Conservation (phyloP, 2,888 invertebrate species). For the Diadegma fenestrale region DNA sequence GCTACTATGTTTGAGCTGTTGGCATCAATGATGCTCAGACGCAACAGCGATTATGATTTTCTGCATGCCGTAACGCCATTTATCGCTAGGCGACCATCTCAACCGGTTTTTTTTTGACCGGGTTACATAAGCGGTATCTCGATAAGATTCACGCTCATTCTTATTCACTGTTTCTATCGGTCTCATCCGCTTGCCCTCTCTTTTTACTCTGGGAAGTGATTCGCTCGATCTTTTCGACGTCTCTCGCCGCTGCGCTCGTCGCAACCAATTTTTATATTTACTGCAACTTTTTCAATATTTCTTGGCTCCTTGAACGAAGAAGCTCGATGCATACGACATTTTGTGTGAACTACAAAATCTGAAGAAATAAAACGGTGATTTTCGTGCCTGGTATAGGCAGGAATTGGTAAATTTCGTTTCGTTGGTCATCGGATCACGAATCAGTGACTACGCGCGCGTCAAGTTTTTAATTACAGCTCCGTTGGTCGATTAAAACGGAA, state of each 20-base stretch:
- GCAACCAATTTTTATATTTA: neutral
- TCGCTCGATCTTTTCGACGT: neutral
- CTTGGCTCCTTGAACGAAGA: neutral
- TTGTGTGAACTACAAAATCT: neutral
- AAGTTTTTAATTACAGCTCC: neutral
- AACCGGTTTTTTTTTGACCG: slow-evolving; percentile 10
- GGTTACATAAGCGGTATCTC: slow-evolving; percentile 51
- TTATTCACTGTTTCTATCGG: slow-evolving; percentile 23
- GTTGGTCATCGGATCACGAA: neutral
- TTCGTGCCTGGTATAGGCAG: neutral
- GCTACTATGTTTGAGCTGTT: neutral
- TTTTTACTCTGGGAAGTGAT: slow-evolving; percentile 26
- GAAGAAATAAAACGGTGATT: neutral
- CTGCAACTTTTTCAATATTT: neutral
- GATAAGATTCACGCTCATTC: slow-evolving; percentile 31
- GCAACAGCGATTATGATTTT: neutral
- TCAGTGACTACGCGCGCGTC: neutral
- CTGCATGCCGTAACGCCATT: neutral
- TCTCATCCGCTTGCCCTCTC: slow-evolving; percentile 72
- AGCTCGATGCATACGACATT: neutral
- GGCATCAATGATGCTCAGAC: neutral
- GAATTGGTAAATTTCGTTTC: neutral
- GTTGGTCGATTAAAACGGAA: neutral
- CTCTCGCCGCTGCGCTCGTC: neutral
- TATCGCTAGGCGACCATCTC: neutral